phyloP scores from a whole-genome alignment of 2,888 invertebrate species.

The Heliothis peltigera region DNA sequence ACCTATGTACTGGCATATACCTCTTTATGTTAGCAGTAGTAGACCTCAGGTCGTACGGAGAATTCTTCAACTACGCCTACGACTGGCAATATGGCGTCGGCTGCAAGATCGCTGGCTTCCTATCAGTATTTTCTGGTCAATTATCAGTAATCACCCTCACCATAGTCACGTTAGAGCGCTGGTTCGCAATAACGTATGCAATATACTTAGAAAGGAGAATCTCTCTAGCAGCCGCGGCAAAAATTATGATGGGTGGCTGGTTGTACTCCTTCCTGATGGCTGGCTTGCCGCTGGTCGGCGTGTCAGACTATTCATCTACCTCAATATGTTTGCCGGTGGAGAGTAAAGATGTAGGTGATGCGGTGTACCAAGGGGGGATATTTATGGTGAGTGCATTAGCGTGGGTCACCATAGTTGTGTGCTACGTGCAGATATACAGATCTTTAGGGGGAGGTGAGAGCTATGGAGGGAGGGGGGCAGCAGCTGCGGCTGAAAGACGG shows the following conservation, averaged over 20 bases:
- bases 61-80: conserved; percentile 97
- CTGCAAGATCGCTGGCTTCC: conserved; percentile 96
- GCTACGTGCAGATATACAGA: conserved; percentile 96
- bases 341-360: conserved; percentile 92
- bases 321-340: conserved; percentile 97
- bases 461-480: conserved; percentile 91
- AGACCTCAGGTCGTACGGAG: conserved; percentile 95
- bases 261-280: conserved; percentile 94
- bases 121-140: conserved; percentile 96
- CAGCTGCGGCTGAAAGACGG: conserved; percentile 91
- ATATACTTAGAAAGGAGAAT: conserved; percentile 95
- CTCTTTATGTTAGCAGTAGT: conserved; percentile 95
- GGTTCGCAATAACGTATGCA: conserved; percentile 95
- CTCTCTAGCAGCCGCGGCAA: conserved; percentile 92
- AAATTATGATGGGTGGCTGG: conserved; percentile 95
- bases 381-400: conserved; percentile 94
- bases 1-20: conserved; percentile 96
- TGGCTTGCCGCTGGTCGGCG: conserved; percentile 94
- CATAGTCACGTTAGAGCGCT: conserved; percentile 95
- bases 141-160: conserved; percentile 96
- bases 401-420: conserved; percentile 95
- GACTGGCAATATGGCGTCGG: conserved; percentile 96
- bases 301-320: conserved; percentile 96
- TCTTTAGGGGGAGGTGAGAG: conserved; percentile 93
- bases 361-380: conserved; percentile 93